These are phyloP conservation scores for Psittacula derbiana DNA, from an alignment of 2,797 vertebrate genomes.

Conservation along the genomic window DNA sequence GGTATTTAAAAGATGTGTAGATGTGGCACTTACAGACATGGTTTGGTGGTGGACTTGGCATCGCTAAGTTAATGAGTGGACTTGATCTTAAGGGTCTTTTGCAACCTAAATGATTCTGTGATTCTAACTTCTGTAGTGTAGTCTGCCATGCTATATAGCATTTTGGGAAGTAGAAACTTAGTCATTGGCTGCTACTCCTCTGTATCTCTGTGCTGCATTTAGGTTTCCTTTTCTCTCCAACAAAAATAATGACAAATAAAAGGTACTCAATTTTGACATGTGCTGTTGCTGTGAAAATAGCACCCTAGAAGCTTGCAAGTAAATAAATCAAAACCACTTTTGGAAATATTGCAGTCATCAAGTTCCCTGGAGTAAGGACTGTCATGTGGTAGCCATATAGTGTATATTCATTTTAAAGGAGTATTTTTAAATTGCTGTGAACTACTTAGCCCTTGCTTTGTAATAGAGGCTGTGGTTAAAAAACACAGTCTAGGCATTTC, in stretches of 20 bases:
- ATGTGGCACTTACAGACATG: background rate
- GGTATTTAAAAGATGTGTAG: background rate
- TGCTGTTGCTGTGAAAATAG: background rate
- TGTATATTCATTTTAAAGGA: background rate
- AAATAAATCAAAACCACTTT: background rate
- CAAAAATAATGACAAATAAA: background rate
- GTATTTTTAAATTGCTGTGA: background rate
- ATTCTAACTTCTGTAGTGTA: background rate
- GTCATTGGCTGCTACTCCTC: background rate
- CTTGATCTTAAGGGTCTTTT: background rate
- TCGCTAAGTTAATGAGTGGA: background rate
- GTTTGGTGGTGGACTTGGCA: background rate
- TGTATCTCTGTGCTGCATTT: background rate
- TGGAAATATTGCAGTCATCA: background rate
- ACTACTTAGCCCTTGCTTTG: background rate
- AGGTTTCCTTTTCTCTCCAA: background rate
- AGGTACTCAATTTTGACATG: background rate
- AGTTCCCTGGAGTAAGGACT: background rate
- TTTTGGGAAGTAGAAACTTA: background rate
- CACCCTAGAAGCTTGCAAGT: background rate
- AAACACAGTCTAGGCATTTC: background rate
- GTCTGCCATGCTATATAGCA: background rate
- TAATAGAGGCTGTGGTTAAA: background rate
- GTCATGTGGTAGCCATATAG: background rate
- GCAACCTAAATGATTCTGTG: background rate